Base-by-base conservation (phyloP, 2,888 invertebrate species). In the Iphiclides podalirius region DNA sequence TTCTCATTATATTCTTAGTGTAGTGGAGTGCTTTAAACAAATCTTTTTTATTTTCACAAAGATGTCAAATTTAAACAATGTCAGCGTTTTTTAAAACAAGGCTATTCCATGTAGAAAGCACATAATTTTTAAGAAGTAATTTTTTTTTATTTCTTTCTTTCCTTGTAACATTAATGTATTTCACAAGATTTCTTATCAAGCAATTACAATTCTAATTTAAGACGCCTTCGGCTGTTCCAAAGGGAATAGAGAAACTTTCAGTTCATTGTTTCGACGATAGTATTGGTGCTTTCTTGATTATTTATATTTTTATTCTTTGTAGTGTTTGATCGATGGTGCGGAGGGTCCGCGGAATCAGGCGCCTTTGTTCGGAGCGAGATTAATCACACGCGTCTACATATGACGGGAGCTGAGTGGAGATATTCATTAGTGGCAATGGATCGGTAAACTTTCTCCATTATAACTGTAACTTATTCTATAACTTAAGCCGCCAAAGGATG, bases 291-390 rank as follows among this genome's bases (percentile, higher is more conserved):
- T 73, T 71, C 73, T 80, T 83, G 82, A 79, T 83, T 81, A 83
- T 84, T 82, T 85, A 84, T 86, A 83, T 85, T 86, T 83, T 86
- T 85, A 85, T 85, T 79, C 74, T 75, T 75, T 72, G 73, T 75
- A 78, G 75, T 74, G 74, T 72, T 77, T 85, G 85, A 87, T 87
- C 84, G 87, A 88, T 88, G 72, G 75, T 58, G 61, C 59, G 61
- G 68, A 76, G 79, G 80, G 79, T 71, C 72, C 72, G 75, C 76
- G 71, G 72, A 79, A 79, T 77, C 75, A 68, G 72, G 75, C 70
- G 75, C 79, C 82, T 85, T 88, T 87, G 86, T 88, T 81, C 76
- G 69, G 60, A 57, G 67, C 64, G 75, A 79, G 79, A 86, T 85
- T 85, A 84, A 87, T 87, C 81, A 82, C 72, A 83, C 75, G 67